Evolutionary conservation across 53 echinoderm and acorn worm genomes (phyloP).

Genomic region (Zoroaster sp.): DNA sequence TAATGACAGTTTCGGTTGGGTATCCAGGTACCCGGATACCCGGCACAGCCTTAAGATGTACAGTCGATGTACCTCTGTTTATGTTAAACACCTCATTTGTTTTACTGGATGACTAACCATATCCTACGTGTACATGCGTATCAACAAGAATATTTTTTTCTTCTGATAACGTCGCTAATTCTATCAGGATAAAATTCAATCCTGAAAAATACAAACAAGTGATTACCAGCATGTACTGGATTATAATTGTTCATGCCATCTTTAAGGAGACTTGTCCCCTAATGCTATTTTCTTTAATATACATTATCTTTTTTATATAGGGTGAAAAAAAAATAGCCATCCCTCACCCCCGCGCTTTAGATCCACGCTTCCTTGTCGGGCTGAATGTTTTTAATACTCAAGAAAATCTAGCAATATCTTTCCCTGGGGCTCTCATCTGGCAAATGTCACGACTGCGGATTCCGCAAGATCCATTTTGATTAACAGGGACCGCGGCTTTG

Average conservation of each 20-base stretch:
- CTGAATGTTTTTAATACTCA: background rate
- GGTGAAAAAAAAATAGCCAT: background rate
- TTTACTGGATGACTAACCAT: no score
- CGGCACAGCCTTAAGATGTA: no score
- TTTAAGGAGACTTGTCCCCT: background rate
- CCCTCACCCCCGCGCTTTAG: background rate
- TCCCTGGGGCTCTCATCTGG: constrained; percentile 25
- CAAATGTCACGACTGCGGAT: constrained; percentile 45
- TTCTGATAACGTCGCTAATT: background rate
- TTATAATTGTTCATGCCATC: background rate
- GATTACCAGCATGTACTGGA: background rate
- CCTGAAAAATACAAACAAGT: background rate
- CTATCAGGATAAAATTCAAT: background rate
- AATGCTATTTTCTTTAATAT: background rate
- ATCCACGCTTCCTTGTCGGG: background rate
- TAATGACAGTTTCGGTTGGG: no score
- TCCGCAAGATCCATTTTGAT: constrained; percentile 41
- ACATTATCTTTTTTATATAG: background rate
- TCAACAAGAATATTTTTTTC: no score
- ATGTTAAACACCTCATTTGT: no score
- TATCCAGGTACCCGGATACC: no score
- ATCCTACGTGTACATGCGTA: no score
- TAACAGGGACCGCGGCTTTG: background rate
- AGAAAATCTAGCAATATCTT: constrained; percentile 18
- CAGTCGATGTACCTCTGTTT: no score